These are phyloP conservation scores for Bujurquina vittata DNA, from an alignment of 2,113 vertebrate species.

Conservation along the genomic window DNA sequence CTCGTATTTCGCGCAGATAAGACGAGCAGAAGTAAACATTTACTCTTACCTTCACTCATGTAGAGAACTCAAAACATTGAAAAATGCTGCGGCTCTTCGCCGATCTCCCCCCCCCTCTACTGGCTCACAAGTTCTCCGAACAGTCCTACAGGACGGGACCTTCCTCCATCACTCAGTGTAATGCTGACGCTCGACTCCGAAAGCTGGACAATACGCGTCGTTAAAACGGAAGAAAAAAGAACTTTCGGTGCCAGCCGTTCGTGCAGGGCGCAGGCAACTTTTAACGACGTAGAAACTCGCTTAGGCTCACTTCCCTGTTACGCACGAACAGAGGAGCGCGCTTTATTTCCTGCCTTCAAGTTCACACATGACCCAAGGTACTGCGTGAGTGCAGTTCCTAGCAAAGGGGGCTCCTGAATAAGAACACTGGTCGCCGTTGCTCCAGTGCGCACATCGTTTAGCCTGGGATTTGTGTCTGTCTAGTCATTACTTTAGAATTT, in stretches of 20 bases:
- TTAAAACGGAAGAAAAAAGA: neutral
- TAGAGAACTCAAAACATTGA: conserved; percentile 23
- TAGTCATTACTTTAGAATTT: neutral
- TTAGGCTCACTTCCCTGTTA: conserved; percentile 63
- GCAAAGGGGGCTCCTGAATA: neutral
- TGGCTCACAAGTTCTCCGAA: neutral
- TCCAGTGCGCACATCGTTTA: no score
- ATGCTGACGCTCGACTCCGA: neutral
- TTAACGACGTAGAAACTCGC: neutral
- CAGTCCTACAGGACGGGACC: conserved; percentile 6
- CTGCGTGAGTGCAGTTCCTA: neutral
- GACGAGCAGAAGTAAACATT: fast-evolving
- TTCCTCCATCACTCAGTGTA: conserved; percentile 4
- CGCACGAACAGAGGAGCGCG: conserved; percentile 15
- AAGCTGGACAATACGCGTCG: fast-evolving
- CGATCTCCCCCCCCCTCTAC: conserved; percentile 24
- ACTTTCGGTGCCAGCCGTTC: neutral
- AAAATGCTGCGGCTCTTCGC: neutral
- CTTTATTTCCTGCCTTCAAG: conserved; percentile 62
- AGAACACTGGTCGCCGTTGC: neutral
- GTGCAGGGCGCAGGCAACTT: neutral
- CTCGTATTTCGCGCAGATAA: neutral
- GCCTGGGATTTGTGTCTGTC: neutral
- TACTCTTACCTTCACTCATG: conserved; percentile 40
- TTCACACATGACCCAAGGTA: neutral